Base-by-base conservation (phyloP, 2,113 vertebrate species). In the Serilophus lunatus region DNA sequence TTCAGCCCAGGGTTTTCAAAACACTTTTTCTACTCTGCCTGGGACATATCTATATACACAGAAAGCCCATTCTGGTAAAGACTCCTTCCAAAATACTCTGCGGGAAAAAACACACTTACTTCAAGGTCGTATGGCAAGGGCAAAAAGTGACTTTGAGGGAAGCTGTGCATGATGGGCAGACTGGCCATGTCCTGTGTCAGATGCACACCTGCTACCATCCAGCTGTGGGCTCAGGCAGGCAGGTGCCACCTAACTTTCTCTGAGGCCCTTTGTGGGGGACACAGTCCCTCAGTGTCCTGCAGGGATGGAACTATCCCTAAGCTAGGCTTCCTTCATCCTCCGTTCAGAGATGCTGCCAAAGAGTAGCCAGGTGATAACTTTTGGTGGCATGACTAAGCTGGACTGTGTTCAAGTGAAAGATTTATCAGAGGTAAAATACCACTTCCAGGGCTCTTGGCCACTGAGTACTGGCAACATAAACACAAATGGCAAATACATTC, bases 361-460 rank as follows among this genome's bases (percentile, higher is more conserved):
- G 31, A 71, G 51, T 28, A 36, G 65, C 60, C 95, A 78, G 68
- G 77, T 69, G 79, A 24, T 33, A 57, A 61, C 63, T 89, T 72
- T n/a, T 18, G 11, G 75, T 44, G 75, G 74, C 51, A 16, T n/a
- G 76, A 90, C 29, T 45, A 64, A 91, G 57, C 66, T 92, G 82
- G 50, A 63, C 54, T 85, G 70, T 9, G 54, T 82, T 93, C 82
- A 88, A 94, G 56, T 59, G 71, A 83, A 88, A 93, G 79, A 83
- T 86, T 92, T 92, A 92, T 94, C 93, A 56, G 79, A 90, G 51
- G n/a, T 74, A 71, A 91, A 94, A 91, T 42, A 44, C 16, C 69
- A 36, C 64, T 88, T 71, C 45, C 79, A 78, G 76, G 47, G 8
- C 76, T 19, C 65, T 74, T 56, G 79, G 63, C 38, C 19, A 16